phyloP scores from a whole-genome alignment of 2,113 vertebrate species.

The Mormoops blainvillei region DNA sequence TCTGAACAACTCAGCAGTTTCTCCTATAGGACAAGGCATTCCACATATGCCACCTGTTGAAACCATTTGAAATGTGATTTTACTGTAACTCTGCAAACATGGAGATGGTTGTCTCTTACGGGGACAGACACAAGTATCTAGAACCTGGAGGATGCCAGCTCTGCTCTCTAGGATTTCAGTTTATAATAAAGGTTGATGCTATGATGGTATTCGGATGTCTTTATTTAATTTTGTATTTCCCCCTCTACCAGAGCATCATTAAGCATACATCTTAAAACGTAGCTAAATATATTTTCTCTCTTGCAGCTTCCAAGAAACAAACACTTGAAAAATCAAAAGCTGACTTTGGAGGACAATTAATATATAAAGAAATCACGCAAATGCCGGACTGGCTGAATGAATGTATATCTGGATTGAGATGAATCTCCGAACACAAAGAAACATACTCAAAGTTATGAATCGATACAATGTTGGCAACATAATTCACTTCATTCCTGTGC shows the following conservation, averaged over 20 bases:
- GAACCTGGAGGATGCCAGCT: not conserved
- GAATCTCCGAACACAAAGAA: not conserved
- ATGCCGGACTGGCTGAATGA: not conserved
- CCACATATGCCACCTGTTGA: not conserved
- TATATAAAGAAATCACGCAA: not conserved
- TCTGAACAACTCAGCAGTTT: not conserved
- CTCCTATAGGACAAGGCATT: not conserved
- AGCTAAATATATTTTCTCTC: not conserved
- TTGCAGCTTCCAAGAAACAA: not conserved
- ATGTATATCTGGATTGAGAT: not conserved
- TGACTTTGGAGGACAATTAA: not conserved
- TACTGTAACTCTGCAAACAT: not conserved
- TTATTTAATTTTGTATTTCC: not conserved
- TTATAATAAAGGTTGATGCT: not conserved
- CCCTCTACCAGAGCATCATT: not conserved
- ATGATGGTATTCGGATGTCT: not conserved
- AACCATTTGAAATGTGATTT: not conserved
- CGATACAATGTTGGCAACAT: not conserved
- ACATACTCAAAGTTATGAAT: not conserved
- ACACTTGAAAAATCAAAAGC: slow-evolving; percentile 10
- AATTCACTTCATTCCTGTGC: not conserved
- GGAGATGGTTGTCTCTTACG: not conserved
- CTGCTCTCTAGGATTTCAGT: not conserved
- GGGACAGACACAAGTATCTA: not conserved
- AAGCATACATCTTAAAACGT: not conserved